Base-by-base conservation (phyloP, 2,113 vertebrate genomes). In the Murina feae region DNA sequence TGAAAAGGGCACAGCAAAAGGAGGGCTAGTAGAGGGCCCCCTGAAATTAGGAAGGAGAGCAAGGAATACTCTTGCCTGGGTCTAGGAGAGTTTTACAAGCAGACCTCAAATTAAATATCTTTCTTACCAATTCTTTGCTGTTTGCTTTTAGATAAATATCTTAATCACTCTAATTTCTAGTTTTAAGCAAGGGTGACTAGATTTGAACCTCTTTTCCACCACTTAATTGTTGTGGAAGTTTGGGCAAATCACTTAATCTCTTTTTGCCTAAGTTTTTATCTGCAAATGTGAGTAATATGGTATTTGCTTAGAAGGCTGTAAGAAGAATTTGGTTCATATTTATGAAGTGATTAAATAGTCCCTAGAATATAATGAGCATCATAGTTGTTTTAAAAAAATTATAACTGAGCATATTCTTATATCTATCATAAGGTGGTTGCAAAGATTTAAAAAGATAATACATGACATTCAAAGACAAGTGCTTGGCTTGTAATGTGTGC, bases 1-100 rank as follows among this genome's bases (percentile, higher is more conserved):
- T 79, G 11, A 53, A 35, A 60, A 47, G 7, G 2, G 10, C 1
- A 44, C 39, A 80, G 30, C 5, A 47, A 11, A 81, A 32, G 3
- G 1, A 30, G 0, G 1, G 21, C 1, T 21, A 28, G 14, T 51
- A 78, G 32, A 71, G 3, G 14, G 6, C 0, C 9, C 14, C 88
- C 0, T 47, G 17, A 60, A 30, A 63, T 49, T 51, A 23, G 49
- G 37, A 89, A 2, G 1, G 18, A 74, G 6, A 2, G 20, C 5
- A 87, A 8, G 28, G 47, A 11, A 74, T 21, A 63, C 18, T 86
- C 20, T 94, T 32, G 11, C 2, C 20, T 93, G 42, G 18, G 16
- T 42, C 1, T 72, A 65, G 32, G 18, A 14, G 2, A 60, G 13
- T 39, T 35, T 75, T 39, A 47, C 3, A 80, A 14, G 6, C 39